phyloP scores from a whole-genome alignment of 2,797 vertebrate genomes.

The Hylomyscus alleni region DNA sequence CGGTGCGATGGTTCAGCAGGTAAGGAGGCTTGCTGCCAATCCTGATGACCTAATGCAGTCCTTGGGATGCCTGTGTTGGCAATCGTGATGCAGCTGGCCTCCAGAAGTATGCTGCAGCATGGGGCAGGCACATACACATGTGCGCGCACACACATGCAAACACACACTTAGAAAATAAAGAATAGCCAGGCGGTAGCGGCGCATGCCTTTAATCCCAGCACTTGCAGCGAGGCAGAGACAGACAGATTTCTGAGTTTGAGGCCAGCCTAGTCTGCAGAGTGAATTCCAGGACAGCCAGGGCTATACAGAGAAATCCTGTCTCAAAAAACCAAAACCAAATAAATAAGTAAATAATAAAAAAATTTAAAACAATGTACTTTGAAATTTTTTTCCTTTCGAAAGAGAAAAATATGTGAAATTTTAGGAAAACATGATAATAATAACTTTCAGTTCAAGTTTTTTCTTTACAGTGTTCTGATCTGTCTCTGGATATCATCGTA shows the following conservation, averaged over 20 bases:
- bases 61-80: neutral
- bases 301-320: no score
- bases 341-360: neutral
- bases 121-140: no score
- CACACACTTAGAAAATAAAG: neutral
- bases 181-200: neutral
- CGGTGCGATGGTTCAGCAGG: neutral
- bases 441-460: constrained; percentile 13
- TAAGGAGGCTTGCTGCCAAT: neutral
- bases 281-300: no score
- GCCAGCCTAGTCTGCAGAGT: no score
- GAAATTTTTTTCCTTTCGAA: constrained; percentile 30
- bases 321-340: no score
- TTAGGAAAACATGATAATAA: constrained; percentile 14
- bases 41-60: neutral
- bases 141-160: fast-evolving
- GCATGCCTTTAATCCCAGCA: no score
- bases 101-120: neutral
- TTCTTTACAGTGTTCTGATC: constrained; percentile 40
- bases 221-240: no score
- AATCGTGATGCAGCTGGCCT: neutral
- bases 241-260: no score
- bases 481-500: constrained; percentile 14
- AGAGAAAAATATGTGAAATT: constrained; percentile 43
- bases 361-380: neutral